These are phyloP conservation scores for Osmoderma eremita DNA, from an alignment of 2,888 invertebrate species.

Conservation along the genomic window DNA sequence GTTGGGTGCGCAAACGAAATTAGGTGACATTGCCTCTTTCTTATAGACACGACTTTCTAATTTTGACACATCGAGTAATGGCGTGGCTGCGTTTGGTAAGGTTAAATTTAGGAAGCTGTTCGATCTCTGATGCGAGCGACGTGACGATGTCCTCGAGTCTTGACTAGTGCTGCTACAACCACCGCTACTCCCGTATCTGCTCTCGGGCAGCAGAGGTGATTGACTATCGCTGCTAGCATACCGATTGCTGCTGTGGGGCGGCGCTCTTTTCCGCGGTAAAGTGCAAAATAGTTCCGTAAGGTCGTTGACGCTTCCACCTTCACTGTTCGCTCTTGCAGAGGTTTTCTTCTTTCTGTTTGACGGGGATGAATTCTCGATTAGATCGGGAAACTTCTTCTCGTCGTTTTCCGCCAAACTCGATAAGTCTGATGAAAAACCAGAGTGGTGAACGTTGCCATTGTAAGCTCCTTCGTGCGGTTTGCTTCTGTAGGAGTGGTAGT, in stretches of 20 bases:
- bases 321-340: conserved; percentile 57
- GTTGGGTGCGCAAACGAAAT: conserved; percentile 46
- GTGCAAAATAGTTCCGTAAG: conserved; percentile 70
- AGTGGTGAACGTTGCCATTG: conserved; percentile 45
- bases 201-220: conserved; percentile 76
- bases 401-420: conserved; percentile 54
- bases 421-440: conserved; percentile 53
- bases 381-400: conserved; percentile 58
- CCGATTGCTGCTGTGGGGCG: conserved; percentile 55
- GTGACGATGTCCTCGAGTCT: conserved; percentile 57
- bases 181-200: conserved; percentile 77
- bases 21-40: conserved; percentile 46
- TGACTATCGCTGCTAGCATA: conserved; percentile 73
- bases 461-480: conserved; percentile 52
- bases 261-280: conserved; percentile 66
- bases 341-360: conserved; percentile 47
- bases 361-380: conserved; percentile 59
- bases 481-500: conserved; percentile 26
- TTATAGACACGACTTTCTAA: conserved; percentile 62
- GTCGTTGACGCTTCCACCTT: conserved; percentile 60
- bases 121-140: conserved; percentile 65
- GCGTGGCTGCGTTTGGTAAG: conserved; percentile 69
- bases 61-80: conserved; percentile 70
- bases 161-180: conserved; percentile 69
- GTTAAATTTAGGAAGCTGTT: conserved; percentile 78